These are phyloP conservation scores for Lindbergichthys nudifrons DNA, from an alignment of 2,797 vertebrate genomes.

Conservation along the genomic window DNA sequence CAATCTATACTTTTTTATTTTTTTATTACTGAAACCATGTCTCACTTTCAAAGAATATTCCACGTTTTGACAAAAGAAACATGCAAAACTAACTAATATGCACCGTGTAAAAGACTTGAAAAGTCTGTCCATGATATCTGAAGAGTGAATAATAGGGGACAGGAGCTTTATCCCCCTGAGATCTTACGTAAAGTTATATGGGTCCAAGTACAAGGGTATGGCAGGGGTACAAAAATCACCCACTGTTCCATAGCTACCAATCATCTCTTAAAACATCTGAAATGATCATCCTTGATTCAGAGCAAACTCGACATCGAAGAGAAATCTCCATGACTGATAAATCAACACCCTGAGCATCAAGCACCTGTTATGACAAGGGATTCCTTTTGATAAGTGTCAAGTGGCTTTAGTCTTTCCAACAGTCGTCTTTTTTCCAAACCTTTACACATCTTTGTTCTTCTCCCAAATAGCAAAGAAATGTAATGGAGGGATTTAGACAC, in stretches of 20 bases:
- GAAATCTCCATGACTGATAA: slow-evolving; percentile 32
- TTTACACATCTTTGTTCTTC: slow-evolving; percentile 17
- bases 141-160: slow-evolving; percentile 23
- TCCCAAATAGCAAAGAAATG: slow-evolving; percentile 7
- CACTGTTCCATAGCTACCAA: slow-evolving; percentile 28
- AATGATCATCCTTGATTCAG: slow-evolving; percentile 26
- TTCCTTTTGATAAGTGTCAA: slow-evolving; percentile 16
- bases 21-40: background rate
- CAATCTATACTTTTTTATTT: too few species aligned
- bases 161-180: slow-evolving; percentile 15
- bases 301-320: slow-evolving; percentile 1
- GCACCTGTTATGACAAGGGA: slow-evolving; percentile 45
- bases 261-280: slow-evolving; percentile 51
- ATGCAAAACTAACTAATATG: background rate
- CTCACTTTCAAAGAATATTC: background rate
- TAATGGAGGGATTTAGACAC: slow-evolving; percentile 9
- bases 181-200: slow-evolving; percentile 11
- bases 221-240: slow-evolving; percentile 19
- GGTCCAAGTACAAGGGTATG: slow-evolving; percentile 18
- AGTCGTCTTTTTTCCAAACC: slow-evolving; percentile 24
- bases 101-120: slow-evolving; percentile 13
- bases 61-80: background rate
- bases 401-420: slow-evolving; percentile 32
- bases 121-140: slow-evolving; percentile 9
- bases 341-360: slow-evolving; percentile 32